These are phyloP conservation scores for Beaufortia kweichowensis DNA, from an alignment of 2,113 vertebrate genomes.

Conservation along the genomic window DNA sequence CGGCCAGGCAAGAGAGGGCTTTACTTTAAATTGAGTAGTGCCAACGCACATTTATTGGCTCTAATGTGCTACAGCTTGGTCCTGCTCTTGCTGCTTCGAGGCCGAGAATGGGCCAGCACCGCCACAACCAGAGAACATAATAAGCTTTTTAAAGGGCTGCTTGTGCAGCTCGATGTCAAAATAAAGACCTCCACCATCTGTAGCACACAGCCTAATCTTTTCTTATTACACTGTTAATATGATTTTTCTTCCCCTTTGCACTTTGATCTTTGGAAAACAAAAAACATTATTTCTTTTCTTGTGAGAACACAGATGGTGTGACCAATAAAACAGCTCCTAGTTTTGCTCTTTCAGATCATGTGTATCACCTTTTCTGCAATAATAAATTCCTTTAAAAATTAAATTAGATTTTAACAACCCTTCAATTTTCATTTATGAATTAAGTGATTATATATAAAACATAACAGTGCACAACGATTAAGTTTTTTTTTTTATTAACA, in stretches of 20 bases:
- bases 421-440: neutral
- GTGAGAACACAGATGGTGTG: neutral
- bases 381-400: neutral
- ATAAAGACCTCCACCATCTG: constrained; percentile 71
- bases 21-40: constrained; percentile 85
- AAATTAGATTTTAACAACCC: neutral
- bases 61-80: constrained; percentile 78
- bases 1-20: constrained; percentile 73
- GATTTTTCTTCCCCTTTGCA: constrained; percentile 58
- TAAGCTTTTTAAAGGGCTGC: constrained; percentile 73
- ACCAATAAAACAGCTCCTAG: neutral
- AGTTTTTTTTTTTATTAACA: neutral
- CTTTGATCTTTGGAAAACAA: constrained; percentile 31
- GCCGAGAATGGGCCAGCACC: constrained; percentile 59
- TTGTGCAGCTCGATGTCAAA: constrained; percentile 40
- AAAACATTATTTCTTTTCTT: neutral
- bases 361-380: neutral
- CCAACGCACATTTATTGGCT: constrained; percentile 85
- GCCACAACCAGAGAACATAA: constrained; percentile 73
- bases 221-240: constrained; percentile 79
- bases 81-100: constrained; percentile 56
- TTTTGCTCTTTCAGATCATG: neutral
- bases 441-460: too few relatives aligned
- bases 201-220: constrained; percentile 73
- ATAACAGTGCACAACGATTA: neutral